A percentile compares a stretch with the other conserved stretches of the same genome.
These are phyloP conservation scores for Eupeodes luniger DNA, from an alignment of 2,888 invertebrate genomes.

Conservation along the genomic window DNA sequence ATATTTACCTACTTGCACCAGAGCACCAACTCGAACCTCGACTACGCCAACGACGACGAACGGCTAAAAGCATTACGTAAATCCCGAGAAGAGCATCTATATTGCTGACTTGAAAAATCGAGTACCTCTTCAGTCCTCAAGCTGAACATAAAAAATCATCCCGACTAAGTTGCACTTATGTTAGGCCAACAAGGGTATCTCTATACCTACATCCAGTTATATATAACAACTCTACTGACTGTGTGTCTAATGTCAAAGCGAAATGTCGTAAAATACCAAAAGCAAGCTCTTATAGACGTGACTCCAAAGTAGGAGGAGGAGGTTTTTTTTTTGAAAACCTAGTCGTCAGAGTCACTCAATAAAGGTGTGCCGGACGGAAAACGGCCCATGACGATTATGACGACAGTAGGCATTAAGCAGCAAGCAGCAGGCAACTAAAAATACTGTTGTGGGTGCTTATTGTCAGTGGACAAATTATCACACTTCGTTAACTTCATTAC, in stretches of 20 bases:
- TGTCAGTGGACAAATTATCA: conserved; percentile 63
- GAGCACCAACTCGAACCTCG: not conserved
- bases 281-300: conserved; percentile 39
- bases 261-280: conserved; percentile 75
- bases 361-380: conserved; percentile 52
- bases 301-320: conserved; percentile 2
- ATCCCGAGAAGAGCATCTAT: conserved; percentile 15
- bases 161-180: conserved; percentile 19
- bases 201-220: not conserved
- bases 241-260: conserved; percentile 69
- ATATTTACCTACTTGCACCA: conserved; percentile 46
- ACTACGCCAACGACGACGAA: not conserved
- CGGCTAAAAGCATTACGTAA: conserved; percentile 61
- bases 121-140: conserved; percentile 22
- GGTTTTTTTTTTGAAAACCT: not conserved
- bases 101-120: conserved; percentile 17
- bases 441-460: conserved; percentile 33
- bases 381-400: not conserved
- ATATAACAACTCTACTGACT: too few relatives aligned
- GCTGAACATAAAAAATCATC: conserved; percentile 1
- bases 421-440: not conserved
- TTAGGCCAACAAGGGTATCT: conserved; percentile 42
- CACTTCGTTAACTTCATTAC: conserved; percentile 69
- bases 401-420: not conserved
- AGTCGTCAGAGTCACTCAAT: conserved; percentile 18